These are phyloP conservation scores for Alcedo quadribrachys DNA, from an alignment of 2,797 vertebrate species.

Conservation along the genomic window DNA sequence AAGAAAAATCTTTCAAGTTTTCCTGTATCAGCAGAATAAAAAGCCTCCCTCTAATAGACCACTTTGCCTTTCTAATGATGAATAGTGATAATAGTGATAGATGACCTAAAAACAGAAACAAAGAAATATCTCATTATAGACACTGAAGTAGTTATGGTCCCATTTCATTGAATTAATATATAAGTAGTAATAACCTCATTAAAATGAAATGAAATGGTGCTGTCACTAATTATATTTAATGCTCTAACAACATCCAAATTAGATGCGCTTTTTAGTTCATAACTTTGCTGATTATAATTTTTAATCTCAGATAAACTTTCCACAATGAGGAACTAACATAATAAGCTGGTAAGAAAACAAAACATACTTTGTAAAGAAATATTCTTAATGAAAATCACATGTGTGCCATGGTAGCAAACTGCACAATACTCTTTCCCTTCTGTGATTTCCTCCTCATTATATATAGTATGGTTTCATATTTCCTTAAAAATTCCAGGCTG, in stretches of 20 bases:
- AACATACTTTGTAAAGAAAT: constrained; percentile 10
- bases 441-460: neutral
- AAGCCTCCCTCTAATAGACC: neutral
- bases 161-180: constrained; percentile 58
- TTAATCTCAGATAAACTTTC: constrained; percentile 51
- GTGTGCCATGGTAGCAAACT: neutral
- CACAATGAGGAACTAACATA: constrained; percentile 3
- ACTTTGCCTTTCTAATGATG: neutral
- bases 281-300: constrained; percentile 47
- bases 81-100: constrained; percentile 14
- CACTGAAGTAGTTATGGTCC: constrained; percentile 27
- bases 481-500: neutral
- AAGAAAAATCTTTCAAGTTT: neutral
- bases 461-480: neutral
- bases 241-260: constrained; percentile 64
- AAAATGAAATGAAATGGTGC: constrained; percentile 60
- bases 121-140: constrained; percentile 50
- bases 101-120: constrained; percentile 55
- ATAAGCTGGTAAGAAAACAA: constrained; percentile 2
- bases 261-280: constrained; percentile 55
- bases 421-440: neutral
- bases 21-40: neutral
- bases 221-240: constrained; percentile 71
- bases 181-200: constrained; percentile 44
- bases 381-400: neutral